Evolutionary conservation across 1,140 invertebrate genomes (phyloP).

Genomic region (Monochamus saltuarius): DNA sequence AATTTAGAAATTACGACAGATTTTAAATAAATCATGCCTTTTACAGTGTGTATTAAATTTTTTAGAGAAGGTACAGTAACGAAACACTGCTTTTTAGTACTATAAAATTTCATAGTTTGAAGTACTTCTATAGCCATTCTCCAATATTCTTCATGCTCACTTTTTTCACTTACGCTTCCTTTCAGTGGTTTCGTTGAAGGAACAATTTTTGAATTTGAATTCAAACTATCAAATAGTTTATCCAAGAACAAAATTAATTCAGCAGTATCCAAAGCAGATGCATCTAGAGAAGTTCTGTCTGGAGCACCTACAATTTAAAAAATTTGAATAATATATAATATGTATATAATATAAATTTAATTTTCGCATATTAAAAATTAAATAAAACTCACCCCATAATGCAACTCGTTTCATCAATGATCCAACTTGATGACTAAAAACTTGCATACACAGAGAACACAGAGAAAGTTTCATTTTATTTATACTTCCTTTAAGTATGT

Average conservation of each 20-base stretch:
- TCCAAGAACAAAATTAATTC: slow-evolving; percentile 42
- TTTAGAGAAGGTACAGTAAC: slow-evolving; percentile 38
- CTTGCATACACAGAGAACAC: slow-evolving; percentile 35
- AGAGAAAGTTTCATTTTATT: slow-evolving; percentile 43
- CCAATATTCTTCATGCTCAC: slow-evolving; percentile 40
- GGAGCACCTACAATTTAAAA: slow-evolving; percentile 35
- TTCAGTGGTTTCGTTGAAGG: slow-evolving; percentile 38
- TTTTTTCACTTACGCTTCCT: slow-evolving; percentile 34
- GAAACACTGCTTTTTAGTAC: slow-evolving; percentile 19
- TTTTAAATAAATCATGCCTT: slow-evolving; percentile 35
- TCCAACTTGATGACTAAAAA: slow-evolving; percentile 41
- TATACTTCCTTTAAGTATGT: slow-evolving; percentile 29
- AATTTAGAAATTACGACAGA: not conserved
- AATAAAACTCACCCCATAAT: slow-evolving; percentile 21
- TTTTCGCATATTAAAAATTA: too few relatives aligned
- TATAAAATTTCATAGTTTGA: slow-evolving; percentile 37
- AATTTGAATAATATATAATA: slow-evolving; percentile 2
- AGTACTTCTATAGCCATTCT: slow-evolving; percentile 28
- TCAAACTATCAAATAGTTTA: slow-evolving; percentile 41
- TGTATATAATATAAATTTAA: too few relatives aligned
- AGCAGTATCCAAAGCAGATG: slow-evolving; percentile 37
- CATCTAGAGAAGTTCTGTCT: slow-evolving; percentile 7
- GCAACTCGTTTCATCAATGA: slow-evolving; percentile 33
- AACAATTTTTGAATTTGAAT: slow-evolving; percentile 28
- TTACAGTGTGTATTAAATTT: slow-evolving; percentile 42